phyloP scores from a whole-genome alignment of 1,140 invertebrate genomes.

The Caerostris extrusa region DNA sequence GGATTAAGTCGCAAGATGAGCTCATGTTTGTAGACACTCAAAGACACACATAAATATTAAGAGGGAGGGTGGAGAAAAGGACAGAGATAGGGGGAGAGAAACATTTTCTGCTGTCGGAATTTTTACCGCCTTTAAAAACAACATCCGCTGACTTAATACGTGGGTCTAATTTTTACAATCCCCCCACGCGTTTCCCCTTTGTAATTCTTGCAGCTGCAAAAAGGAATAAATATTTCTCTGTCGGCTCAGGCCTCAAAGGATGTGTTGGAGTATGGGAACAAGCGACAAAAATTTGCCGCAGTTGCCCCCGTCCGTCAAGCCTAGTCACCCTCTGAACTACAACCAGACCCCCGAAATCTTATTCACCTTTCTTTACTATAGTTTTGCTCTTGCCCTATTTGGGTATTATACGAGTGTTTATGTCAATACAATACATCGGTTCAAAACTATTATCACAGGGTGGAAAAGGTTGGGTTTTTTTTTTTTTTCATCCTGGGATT shows the following conservation, averaged over 20 bases:
- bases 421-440: slow-evolving; percentile 51
- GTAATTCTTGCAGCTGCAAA: slow-evolving; percentile 69
- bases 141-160: slow-evolving; percentile 48
- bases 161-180: slow-evolving; percentile 51
- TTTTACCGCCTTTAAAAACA: slow-evolving; percentile 55
- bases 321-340: not conserved
- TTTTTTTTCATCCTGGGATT: not conserved
- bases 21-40: not conserved
- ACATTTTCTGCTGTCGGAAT: not conserved
- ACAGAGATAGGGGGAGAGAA: not conserved
- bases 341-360: not conserved
- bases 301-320: slow-evolving; percentile 60
- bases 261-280: slow-evolving; percentile 44
- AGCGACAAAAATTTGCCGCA: slow-evolving; percentile 32
- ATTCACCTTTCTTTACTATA: not conserved
- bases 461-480: slow-evolving; percentile 20
- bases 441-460: slow-evolving; percentile 56
- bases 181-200: not conserved
- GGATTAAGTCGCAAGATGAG: not conserved
- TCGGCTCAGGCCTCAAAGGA: slow-evolving; percentile 59
- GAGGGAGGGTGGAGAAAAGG: not conserved
- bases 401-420: slow-evolving; percentile 52
- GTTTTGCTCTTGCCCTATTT: not conserved
- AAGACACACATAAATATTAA: slow-evolving; percentile 28
- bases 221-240: slow-evolving; percentile 49